Conservation (phyloP, 2,113 vertebrate genomes). For the Austrofundulus limnaeus region DNA sequence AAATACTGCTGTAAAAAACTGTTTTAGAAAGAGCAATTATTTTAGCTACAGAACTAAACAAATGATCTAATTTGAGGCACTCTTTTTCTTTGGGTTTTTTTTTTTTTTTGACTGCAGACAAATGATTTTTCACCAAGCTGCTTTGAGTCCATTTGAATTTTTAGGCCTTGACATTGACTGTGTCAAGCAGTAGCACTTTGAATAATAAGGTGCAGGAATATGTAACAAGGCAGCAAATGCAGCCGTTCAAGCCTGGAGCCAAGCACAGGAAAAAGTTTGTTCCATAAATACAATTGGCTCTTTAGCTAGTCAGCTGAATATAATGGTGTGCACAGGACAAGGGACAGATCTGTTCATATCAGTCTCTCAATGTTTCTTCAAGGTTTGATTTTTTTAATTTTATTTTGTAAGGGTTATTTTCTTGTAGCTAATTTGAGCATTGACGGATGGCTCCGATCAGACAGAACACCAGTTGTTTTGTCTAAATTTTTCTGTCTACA, state of each 20-base stretch:
- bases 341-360: slow-evolving; percentile 21
- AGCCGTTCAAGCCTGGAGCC: slow-evolving; percentile 34
- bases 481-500: not conserved
- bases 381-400: slow-evolving; percentile 22
- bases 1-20: not conserved
- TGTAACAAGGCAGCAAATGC: slow-evolving; percentile 27
- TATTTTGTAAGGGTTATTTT: not conserved
- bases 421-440: not conserved
- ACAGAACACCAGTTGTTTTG: slow-evolving; percentile 16
- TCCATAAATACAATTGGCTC: slow-evolving; percentile 37
- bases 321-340: slow-evolving; percentile 31
- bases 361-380: not conserved
- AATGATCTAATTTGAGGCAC: not conserved
- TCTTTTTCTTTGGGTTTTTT: not conserved
- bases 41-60: not conserved
- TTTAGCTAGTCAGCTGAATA: slow-evolving; percentile 42
- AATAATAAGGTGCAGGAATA: slow-evolving; percentile 33
- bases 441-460: not conserved
- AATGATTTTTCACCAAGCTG: slow-evolving; percentile 13
- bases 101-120: not conserved
- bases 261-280: slow-evolving; percentile 27
- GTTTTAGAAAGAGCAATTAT: not conserved
- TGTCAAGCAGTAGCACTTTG: slow-evolving; percentile 31
- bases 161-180: slow-evolving; percentile 6
- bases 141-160: slow-evolving; percentile 22